A percentile compares a stretch with the other conserved stretches of the same genome.
phyloP scores from a whole-genome alignment of 2,113 vertebrate genomes.

The Leptobrachium ailaonicum region DNA sequence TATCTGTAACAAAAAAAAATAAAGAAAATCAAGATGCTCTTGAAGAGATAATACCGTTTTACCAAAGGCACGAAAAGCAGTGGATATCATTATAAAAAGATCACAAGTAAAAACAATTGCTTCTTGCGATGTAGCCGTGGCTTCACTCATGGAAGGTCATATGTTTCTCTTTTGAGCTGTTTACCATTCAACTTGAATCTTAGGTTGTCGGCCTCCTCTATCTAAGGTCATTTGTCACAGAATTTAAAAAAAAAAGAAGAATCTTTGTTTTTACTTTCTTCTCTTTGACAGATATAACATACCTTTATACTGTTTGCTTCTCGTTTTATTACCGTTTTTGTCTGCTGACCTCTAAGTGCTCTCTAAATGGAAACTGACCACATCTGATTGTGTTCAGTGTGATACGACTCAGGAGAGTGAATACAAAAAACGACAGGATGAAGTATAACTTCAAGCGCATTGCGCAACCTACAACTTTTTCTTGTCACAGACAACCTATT shows the following conservation, averaged over 20 bases:
- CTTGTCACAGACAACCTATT: no score
- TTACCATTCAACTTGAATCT: background rate
- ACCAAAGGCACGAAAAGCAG: background rate
- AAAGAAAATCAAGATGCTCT: background rate
- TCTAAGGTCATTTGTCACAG: background rate
- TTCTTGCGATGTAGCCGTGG: background rate
- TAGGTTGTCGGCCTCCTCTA: background rate
- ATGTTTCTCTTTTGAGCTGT: background rate
- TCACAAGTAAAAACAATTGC: background rate
- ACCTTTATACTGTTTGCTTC: background rate
- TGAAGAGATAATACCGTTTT: background rate
- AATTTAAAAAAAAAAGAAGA: background rate
- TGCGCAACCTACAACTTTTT: background rate
- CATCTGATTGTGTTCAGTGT: background rate
- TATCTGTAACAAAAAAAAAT: background rate
- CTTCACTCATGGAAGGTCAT: background rate
- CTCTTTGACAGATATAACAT: background rate
- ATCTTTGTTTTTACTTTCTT: conserved; percentile 3
- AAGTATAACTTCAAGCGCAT: background rate
- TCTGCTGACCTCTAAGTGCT: conserved; percentile 2
- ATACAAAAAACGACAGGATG: background rate
- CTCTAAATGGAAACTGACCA: background rate
- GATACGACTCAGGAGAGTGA: background rate
- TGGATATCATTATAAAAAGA: background rate
- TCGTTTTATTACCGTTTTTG: background rate